Evolutionary conservation across 2,888 invertebrate species (phyloP).

Genomic region (Harpalus rufipes): DNA sequence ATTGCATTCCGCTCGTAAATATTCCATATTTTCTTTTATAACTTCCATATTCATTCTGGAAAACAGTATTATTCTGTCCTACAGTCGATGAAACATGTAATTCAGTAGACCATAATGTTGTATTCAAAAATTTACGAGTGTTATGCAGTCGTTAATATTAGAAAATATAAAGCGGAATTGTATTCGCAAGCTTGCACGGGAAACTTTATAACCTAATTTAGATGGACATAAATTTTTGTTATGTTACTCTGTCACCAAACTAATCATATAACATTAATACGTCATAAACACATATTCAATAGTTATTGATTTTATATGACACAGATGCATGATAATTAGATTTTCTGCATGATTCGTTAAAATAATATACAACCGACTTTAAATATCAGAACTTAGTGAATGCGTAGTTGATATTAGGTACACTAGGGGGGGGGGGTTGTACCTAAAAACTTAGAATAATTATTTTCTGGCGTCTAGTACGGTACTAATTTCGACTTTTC

Average conservation of each 20-base stretch:
- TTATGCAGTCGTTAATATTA: conserved; percentile 51
- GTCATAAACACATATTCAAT: too few relatives aligned
- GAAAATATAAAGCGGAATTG: conserved; percentile 41
- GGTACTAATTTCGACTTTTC: too few relatives aligned
- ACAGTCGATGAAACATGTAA: conserved; percentile 12
- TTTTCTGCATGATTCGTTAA: too few relatives aligned
- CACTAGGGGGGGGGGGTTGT: too few relatives aligned
- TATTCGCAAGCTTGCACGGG: conserved; percentile 9
- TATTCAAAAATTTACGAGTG: conserved; percentile 55
- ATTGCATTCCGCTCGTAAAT: conserved; percentile 16
- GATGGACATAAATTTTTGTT: conserved; percentile 41
- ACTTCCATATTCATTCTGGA: conserved; percentile 11
- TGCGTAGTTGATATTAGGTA: too few relatives aligned
- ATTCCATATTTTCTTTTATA: conserved; percentile 28
- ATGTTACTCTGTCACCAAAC: background rate
- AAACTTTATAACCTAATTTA: conserved; percentile 49
- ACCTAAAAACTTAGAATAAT: too few relatives aligned
- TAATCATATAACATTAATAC: too few relatives aligned
- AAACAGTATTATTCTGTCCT: background rate
- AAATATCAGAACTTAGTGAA: too few relatives aligned
- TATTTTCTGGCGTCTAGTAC: too few relatives aligned
- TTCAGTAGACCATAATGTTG: conserved; percentile 13
- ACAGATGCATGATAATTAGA: too few relatives aligned
- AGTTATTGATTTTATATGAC: too few relatives aligned
- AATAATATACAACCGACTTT: too few relatives aligned